Conservation (phyloP, 2,113 vertebrate genomes). For the Vulpes lagopus region DNA sequence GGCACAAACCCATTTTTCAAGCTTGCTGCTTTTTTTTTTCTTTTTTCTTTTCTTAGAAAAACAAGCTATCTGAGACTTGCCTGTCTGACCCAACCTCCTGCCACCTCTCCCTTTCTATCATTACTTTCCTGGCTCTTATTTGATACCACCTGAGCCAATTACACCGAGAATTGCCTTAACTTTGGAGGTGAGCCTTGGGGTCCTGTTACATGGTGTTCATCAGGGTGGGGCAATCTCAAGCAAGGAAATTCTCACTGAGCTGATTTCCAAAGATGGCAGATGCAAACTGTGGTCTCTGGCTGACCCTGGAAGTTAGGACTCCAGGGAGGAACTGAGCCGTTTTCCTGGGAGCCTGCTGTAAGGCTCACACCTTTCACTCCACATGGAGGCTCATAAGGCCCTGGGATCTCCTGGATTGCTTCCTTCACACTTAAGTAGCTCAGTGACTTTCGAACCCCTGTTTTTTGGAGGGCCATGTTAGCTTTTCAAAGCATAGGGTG, state of each 20-base stretch:
- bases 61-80: background rate
- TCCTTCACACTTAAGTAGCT: background rate
- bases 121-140: constrained; percentile 63
- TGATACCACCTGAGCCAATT: background rate
- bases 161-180: background rate
- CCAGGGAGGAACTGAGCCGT: too few species aligned
- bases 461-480: background rate
- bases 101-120: background rate
- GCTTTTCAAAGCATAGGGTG: background rate
- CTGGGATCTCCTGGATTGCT: background rate
- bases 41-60: background rate
- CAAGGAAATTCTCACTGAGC: constrained; percentile 60
- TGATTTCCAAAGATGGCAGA: background rate
- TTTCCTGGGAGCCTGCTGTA: background rate
- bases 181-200: background rate
- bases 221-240: background rate
- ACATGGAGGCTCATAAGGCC: fast-evolving
- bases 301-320: background rate
- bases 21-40: background rate
- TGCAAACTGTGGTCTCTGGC: background rate
- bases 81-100: background rate
- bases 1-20: background rate
- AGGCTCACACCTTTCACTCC: background rate
- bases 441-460: background rate
- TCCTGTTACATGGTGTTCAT: constrained; percentile 42